Conservation (phyloP, 2,888 invertebrate species). For the Mesorhabditis spiculigera region DNA sequence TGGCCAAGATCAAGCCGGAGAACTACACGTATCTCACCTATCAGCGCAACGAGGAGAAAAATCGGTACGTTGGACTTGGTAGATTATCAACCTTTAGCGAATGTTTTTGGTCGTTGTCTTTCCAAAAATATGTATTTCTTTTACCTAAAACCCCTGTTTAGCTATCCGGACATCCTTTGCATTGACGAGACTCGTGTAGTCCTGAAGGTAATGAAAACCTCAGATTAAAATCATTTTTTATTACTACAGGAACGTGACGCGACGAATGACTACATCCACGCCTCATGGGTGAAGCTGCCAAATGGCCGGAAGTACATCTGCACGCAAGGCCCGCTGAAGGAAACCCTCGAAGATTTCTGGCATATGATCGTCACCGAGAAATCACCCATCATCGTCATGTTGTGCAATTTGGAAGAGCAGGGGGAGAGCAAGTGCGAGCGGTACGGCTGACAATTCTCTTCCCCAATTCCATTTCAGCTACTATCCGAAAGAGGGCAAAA, state of each 20-base stretch:
- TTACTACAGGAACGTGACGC: constrained; percentile 13
- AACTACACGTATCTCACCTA: constrained; percentile 6
- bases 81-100: background rate
- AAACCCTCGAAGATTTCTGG: constrained; percentile 91
- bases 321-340: constrained; percentile 74
- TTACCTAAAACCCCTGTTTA: background rate
- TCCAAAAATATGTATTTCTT: too few species aligned
- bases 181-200: constrained; percentile 25
- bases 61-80: constrained; percentile 4
- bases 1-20: background rate
- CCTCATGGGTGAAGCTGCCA: constrained; percentile 32
- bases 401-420: constrained; percentile 24
- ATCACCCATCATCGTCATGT: constrained; percentile 91
- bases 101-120: too few species aligned
- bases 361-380: constrained; percentile 98
- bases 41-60: background rate
- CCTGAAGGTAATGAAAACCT: constrained; percentile 12
- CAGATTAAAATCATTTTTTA: background rate
- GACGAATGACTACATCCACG: constrained; percentile 39
- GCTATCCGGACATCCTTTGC: constrained; percentile 28
- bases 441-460: background rate
- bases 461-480: background rate
- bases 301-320: constrained; percentile 32
- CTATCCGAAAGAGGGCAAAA: background rate
- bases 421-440: constrained; percentile 1